A percentile compares a stretch with the other conserved stretches of the same genome.
Conservation (phyloP, 2,888 invertebrate species). For the Dermolepida albohirtum region DNA sequence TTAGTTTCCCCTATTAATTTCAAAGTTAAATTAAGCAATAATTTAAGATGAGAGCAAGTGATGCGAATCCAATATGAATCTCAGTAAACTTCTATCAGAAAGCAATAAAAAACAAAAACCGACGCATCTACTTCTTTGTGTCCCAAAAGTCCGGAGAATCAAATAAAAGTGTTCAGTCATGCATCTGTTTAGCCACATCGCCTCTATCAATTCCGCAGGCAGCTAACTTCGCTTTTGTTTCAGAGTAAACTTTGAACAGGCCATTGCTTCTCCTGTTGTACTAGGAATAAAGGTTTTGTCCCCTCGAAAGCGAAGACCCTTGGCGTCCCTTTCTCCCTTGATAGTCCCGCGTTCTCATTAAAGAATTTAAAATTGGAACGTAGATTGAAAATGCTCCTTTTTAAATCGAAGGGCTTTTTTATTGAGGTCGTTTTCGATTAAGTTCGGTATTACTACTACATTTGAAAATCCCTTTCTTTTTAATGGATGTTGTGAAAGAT, state of each 20-base stretch:
- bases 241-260: constrained; percentile 55
- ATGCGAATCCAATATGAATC: constrained; percentile 46
- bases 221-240: constrained; percentile 49
- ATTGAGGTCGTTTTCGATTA: constrained; percentile 34
- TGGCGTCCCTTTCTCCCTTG: constrained; percentile 28
- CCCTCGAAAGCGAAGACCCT: constrained; percentile 16
- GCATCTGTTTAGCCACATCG: constrained; percentile 54
- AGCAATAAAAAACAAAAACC: constrained; percentile 41
- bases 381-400: constrained; percentile 25
- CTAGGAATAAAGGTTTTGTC: constrained; percentile 44
- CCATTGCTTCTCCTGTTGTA: constrained; percentile 54
- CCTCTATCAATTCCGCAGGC: constrained; percentile 48
- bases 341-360: constrained; percentile 30
- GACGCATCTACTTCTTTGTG: constrained; percentile 34
- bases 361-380: constrained; percentile 35
- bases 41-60: constrained; percentile 28
- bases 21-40: constrained; percentile 40
- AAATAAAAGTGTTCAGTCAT: constrained; percentile 57
- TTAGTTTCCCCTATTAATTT: background rate
- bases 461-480: constrained; percentile 19
- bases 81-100: constrained; percentile 33
- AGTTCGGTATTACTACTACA: constrained; percentile 25
- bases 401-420: constrained; percentile 24
- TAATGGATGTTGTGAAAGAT: constrained; percentile 4
- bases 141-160: constrained; percentile 55